Conservation (phyloP, 2,888 invertebrate species). For the Spilosoma lubricipeda region DNA sequence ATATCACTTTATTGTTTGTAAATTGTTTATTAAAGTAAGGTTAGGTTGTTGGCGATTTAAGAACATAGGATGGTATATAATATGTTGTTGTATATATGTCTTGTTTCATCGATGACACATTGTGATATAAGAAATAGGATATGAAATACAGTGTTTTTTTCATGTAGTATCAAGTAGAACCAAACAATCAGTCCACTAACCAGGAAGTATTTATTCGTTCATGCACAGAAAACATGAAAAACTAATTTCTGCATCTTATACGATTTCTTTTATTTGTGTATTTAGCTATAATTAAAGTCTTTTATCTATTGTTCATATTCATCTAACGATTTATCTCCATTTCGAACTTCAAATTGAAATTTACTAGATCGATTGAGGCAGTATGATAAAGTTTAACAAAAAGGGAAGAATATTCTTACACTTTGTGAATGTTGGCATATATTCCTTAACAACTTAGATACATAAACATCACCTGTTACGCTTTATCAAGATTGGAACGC, state of each 20-base stretch:
- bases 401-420: slow-evolving; percentile 12
- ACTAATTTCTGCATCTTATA: too few relatives aligned
- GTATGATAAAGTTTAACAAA: not conserved
- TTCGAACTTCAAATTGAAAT: not conserved
- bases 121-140: too few relatives aligned
- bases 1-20: slow-evolving; percentile 28
- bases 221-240: too few relatives aligned
- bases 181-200: too few relatives aligned
- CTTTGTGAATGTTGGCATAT: slow-evolving; percentile 13
- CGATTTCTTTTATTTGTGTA: too few relatives aligned
- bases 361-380: not conserved
- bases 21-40: not conserved
- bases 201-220: too few relatives aligned
- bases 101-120: too few relatives aligned
- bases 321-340: not conserved
- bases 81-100: too few relatives aligned
- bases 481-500: slow-evolving; percentile 43
- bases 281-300: too few relatives aligned
- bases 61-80: not conserved
- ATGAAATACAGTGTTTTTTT: too few relatives aligned
- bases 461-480: slow-evolving; percentile 40
- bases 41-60: not conserved
- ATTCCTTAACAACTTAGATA: slow-evolving; percentile 28
- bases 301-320: too few relatives aligned
- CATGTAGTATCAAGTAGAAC: too few relatives aligned